A percentile compares a stretch with the other conserved stretches of the same genome.
Conservation (phyloP, 2,797 vertebrate genomes). For the Trachops cirrhosus region DNA sequence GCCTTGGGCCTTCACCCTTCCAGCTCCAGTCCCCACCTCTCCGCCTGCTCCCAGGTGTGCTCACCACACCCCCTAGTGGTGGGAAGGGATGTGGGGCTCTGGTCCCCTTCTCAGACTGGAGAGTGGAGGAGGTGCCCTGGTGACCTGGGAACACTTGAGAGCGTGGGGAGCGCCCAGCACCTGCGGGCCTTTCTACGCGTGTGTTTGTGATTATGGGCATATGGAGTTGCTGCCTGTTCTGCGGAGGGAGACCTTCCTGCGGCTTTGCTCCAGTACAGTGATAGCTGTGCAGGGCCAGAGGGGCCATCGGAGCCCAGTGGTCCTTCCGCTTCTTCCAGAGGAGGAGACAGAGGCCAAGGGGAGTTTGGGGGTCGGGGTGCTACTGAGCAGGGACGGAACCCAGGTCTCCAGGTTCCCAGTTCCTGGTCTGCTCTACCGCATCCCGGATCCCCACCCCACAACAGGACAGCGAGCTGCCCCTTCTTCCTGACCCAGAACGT, state of each 20-base stretch:
- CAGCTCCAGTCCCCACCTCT: neutral
- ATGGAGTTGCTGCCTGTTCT: neutral
- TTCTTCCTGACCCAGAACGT: neutral
- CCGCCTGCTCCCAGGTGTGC: neutral
- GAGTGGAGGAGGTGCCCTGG: neutral
- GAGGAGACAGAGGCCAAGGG: neutral
- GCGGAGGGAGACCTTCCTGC: neutral
- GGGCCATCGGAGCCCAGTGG: neutral
- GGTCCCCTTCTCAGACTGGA: neutral
- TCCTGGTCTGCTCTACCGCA: neutral
- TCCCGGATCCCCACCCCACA: neutral
- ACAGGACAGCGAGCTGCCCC: neutral
- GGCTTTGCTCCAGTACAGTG: neutral
- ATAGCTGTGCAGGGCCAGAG: neutral
- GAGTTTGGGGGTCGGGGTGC: neutral
- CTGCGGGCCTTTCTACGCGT: neutral
- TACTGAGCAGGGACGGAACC: neutral
- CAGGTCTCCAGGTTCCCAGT: neutral
- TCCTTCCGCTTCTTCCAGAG: neutral
- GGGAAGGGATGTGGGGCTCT: neutral
- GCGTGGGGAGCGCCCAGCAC: neutral
- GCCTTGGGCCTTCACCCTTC: neutral
- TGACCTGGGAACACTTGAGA: fast-evolving
- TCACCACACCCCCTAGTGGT: conserved; percentile 47
- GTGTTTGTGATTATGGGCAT: neutral